Evolutionary conservation across 2,797 vertebrate genomes (phyloP).

Genomic region (Ciconia nigra): DNA sequence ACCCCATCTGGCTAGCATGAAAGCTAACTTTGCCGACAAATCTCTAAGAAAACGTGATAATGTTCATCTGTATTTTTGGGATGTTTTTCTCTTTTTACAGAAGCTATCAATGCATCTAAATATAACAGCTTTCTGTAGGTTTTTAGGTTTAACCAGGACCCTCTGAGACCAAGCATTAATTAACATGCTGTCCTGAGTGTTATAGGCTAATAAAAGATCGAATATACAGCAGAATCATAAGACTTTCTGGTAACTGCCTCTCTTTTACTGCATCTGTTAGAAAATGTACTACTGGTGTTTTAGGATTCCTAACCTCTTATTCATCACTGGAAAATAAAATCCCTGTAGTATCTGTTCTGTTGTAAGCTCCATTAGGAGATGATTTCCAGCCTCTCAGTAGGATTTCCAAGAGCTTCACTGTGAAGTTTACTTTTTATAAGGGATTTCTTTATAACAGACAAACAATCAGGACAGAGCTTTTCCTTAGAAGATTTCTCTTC

Average conservation of each 20-base stretch:
- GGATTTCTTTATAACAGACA: constrained; percentile 62
- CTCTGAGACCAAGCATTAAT: constrained; percentile 45
- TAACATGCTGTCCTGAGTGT: constrained; percentile 36
- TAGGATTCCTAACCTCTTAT: constrained; percentile 19
- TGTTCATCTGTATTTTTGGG: constrained; percentile 12
- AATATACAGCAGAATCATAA: constrained; percentile 10
- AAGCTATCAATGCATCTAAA: constrained; percentile 31
- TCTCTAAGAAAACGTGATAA: constrained; percentile 61
- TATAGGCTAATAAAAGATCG: constrained; percentile 35
- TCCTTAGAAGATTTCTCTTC: constrained; percentile 49
- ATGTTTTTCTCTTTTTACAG: constrained; percentile 26
- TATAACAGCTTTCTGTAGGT: constrained; percentile 20
- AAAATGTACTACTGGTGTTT: constrained; percentile 1
- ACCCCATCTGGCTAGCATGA: constrained; percentile 61
- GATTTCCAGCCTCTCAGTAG: constrained; percentile 65
- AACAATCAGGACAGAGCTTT: constrained; percentile 58
- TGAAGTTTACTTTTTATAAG: constrained; percentile 63
- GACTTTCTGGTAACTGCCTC: not conserved
- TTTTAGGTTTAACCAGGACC: not conserved
- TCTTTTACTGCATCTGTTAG: not conserved
- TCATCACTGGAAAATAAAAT: constrained; percentile 24
- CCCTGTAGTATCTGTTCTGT: not conserved
- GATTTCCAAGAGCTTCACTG: constrained; percentile 61
- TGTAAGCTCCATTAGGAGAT: constrained; percentile 61
- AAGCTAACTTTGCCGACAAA: constrained; percentile 56